Percentiles rank a stretch among this genome's conserved stretches.
These are phyloP conservation scores for Amia ocellicauda DNA, from an alignment of 2,113 vertebrate species.

Conservation along the genomic window DNA sequence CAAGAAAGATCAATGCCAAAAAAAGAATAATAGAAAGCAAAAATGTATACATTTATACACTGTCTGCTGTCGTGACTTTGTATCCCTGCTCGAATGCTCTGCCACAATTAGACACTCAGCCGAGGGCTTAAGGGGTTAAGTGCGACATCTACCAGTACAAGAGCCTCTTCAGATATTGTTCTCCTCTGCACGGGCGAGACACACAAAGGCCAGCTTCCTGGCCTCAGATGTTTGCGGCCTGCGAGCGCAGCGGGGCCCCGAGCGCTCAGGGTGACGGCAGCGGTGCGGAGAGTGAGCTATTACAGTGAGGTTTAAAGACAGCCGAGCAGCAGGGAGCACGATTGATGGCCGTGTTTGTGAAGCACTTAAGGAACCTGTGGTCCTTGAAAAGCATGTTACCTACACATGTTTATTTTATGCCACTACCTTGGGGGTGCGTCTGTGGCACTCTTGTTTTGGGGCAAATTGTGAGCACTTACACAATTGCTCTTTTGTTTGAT, in stretches of 20 bases:
- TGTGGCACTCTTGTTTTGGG: neutral
- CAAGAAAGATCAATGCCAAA: no score
- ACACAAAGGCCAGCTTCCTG: conserved; percentile 16
- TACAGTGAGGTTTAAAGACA: neutral
- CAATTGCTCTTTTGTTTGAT: neutral
- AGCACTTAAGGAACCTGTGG: neutral
- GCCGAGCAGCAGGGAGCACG: neutral
- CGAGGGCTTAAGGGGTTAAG: neutral
- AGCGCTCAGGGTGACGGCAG: neutral
- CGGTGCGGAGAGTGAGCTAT: neutral
- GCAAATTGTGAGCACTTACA: neutral
- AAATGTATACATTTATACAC: no score
- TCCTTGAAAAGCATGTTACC: conserved; percentile 4
- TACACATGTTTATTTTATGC: neutral
- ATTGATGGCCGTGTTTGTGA: neutral
- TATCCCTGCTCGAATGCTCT: no score
- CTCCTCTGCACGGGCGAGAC: conserved; percentile 10
- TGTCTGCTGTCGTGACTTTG: no score
- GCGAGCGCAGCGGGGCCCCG: conserved; percentile 18
- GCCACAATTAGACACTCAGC: no score
- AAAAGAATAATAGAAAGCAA: no score
- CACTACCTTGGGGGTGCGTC: neutral
- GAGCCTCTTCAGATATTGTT: conserved; percentile 17
- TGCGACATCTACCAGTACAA: neutral
- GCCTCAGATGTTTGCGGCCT: conserved; percentile 3